Evolutionary conservation across 2,888 invertebrate genomes (phyloP).

Genomic region (Acheta domesticus): DNA sequence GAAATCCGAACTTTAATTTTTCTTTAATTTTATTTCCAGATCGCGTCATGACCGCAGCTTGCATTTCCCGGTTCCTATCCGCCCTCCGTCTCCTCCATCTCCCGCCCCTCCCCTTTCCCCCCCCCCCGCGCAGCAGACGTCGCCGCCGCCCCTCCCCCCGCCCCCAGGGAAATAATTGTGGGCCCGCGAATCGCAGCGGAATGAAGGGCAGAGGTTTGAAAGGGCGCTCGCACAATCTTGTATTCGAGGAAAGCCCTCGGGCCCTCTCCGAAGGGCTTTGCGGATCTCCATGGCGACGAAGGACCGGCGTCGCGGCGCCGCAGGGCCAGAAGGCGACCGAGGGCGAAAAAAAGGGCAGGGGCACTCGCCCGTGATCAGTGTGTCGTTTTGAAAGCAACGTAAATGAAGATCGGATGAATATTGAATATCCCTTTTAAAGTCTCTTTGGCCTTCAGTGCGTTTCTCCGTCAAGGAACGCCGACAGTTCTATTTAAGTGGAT

Average conservation of each 20-base stretch:
- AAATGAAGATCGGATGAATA: too few species aligned
- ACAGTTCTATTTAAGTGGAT: too few species aligned
- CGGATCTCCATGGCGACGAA: constrained; percentile 1
- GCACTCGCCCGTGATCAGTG: too few species aligned
- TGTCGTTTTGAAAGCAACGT: too few species aligned
- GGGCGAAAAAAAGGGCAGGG: too few species aligned
- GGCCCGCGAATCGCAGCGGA: background rate
- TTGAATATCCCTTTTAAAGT: too few species aligned
- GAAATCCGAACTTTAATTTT: too few species aligned
- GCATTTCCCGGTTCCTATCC: background rate
- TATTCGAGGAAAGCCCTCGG: constrained; percentile 18
- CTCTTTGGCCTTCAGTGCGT: too few species aligned
- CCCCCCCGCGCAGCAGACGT: background rate
- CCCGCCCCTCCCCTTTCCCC: background rate
- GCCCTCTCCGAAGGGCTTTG: background rate
- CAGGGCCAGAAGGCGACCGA: too few species aligned
- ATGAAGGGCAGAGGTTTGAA: constrained; percentile 18
- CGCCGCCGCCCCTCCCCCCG: background rate
- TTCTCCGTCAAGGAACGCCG: too few species aligned
- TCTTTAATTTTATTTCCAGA: too few species aligned
- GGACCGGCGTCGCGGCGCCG: background rate
- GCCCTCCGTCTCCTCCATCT: background rate
- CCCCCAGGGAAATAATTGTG: constrained; percentile 18
- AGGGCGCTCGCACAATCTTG: constrained; percentile 3
- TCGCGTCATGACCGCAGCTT: too few species aligned